Evolutionary conservation across 2,888 invertebrate genomes (phyloP), one percentile per base, ranked within the genome.

Genomic region (Herminia tarsipennalis): DNA sequence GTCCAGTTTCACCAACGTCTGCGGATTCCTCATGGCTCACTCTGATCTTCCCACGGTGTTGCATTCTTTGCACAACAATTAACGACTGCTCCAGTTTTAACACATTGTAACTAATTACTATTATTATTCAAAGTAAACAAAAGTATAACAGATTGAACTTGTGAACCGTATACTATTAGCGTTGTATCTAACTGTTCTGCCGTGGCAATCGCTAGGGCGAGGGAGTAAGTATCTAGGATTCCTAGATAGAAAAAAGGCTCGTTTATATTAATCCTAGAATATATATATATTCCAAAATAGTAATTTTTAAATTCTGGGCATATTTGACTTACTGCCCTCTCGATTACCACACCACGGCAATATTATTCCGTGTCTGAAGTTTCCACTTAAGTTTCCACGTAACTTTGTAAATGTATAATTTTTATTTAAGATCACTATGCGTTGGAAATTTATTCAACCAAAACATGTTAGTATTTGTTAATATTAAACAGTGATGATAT

Each of bases 21-120:
- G 60, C 45, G 41, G 48, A 73, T 76, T 70, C 73, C 54, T 58
- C 48, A 66, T 57, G 65, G 59, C 66, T 57, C 52, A 49, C 52
- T 41, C 56, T 58, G 42, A 64, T 64, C 37, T 76, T 76, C 76
- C 68, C 76, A 76, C 76, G 70, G 66, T 64, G 50, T 70, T 69
- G 70, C 63, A 65, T 64, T 73, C 60, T 70, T 67, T 63, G 50
- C 67, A 47, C 51, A 62, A 55, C 49, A 51, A 61, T 66, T 56
- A 53, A 47, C 36, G 37, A 66, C 17, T 51, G 54, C 36, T 47
- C 56, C 39, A 57, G 33, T 66, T 57, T 5, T 24, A 38, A 42
- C 18, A 35, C 38, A 27, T 34, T 42, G 50, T 44, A 49, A 48
- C 38, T 29, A 46, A 48, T 25, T 18, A 5, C 20, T 36, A 52